Conservation (phyloP, 37 sponge, comb jelly and placozoan genomes). For the Aplysina aerophoba region DNA sequence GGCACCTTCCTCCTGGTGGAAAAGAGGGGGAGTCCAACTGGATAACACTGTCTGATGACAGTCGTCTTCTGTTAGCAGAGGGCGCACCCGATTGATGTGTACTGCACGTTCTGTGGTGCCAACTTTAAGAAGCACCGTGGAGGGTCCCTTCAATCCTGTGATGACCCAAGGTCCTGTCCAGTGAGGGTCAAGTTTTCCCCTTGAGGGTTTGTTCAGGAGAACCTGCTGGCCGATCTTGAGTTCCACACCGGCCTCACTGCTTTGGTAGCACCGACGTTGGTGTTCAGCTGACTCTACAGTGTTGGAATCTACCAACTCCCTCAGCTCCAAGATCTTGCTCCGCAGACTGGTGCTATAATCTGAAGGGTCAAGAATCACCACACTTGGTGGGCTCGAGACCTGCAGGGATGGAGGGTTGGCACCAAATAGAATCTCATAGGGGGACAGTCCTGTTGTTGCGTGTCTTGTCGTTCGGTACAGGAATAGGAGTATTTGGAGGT, state of each 20-base stretch:
- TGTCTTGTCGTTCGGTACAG: conserved; percentile 25
- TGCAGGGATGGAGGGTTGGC: conserved; percentile 18
- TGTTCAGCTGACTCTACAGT: not conserved
- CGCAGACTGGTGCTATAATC: not conserved
- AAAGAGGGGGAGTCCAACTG: conserved; percentile 1
- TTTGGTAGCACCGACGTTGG: not conserved
- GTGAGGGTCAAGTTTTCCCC: not conserved
- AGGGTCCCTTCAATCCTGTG: not conserved
- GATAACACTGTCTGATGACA: not conserved
- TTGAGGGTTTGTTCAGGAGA: not conserved
- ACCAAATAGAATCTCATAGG: conserved; percentile 26
- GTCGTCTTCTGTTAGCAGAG: not conserved
- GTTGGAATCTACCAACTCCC: conserved; percentile 17
- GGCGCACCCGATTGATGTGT: conserved; percentile 9
- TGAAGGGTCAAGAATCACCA: not conserved
- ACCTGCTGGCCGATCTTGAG: not conserved
- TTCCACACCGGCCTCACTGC: not conserved
- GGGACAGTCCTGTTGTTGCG: conserved; percentile 24
- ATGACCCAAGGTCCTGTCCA: conserved; percentile 23
- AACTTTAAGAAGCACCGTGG: not conserved
- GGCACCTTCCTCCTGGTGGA: not conserved
- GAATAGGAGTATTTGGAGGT: conserved; percentile 16
- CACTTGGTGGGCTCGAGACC: not conserved
- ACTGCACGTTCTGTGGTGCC: not conserved
- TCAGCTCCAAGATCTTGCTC: not conserved